Evolutionary conservation across 2,797 vertebrate genomes (phyloP).

Genomic region (Ciconia nigra): DNA sequence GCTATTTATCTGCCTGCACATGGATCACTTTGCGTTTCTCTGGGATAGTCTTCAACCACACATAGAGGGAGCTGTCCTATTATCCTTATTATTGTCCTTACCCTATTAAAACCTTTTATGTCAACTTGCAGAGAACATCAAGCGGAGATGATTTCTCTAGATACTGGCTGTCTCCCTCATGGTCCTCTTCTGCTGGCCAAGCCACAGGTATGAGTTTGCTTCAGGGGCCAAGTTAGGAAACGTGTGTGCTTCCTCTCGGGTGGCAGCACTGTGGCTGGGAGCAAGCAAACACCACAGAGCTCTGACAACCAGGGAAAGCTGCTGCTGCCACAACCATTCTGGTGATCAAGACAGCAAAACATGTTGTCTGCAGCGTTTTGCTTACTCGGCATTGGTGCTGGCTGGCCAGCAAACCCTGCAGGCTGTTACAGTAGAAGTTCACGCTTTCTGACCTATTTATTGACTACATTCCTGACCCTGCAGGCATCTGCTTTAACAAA

Average conservation of each 20-base stretch:
- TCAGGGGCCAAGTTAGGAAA: background rate
- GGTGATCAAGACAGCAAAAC: background rate
- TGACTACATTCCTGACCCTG: background rate
- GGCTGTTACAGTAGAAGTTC: background rate
- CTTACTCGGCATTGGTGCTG: background rate
- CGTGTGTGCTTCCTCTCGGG: background rate
- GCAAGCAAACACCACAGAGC: background rate
- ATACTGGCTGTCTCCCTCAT: background rate
- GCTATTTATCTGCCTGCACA: background rate
- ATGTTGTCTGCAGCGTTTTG: background rate
- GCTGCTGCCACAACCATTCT: background rate
- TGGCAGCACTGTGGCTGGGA: background rate
- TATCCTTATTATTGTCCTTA: background rate
- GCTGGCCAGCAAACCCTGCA: background rate
- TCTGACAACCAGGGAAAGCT: background rate
- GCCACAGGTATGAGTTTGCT: background rate
- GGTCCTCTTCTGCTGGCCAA: background rate
- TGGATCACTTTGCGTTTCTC: background rate
- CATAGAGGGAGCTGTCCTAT: background rate
- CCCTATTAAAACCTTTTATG: background rate
- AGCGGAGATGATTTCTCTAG: background rate
- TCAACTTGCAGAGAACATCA: background rate
- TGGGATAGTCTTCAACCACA: fast-evolving
- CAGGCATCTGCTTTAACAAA: background rate
- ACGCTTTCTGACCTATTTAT: background rate